Conservation (phyloP, 2,113 vertebrate species). For the Callospermophilus lateralis region DNA sequence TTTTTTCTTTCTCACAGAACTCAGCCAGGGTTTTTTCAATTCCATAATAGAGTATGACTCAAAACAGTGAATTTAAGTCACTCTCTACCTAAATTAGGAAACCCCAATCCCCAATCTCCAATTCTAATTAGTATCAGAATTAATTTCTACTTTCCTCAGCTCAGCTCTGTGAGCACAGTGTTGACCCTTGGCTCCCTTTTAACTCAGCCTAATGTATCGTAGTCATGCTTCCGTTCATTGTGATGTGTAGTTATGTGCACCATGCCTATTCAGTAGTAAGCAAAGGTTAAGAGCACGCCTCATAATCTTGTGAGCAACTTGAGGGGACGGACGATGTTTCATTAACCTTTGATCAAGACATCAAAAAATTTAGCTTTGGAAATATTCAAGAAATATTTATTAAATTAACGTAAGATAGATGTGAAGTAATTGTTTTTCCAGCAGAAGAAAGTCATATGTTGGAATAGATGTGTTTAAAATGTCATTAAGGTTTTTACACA, state of each 20-base stretch:
- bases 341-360: not conserved
- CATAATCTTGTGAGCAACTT: not conserved
- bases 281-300: not conserved
- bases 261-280: not conserved
- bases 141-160: constrained; percentile 9
- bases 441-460: not conserved
- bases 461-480: constrained; percentile 21
- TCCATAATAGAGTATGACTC: not conserved
- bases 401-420: not conserved
- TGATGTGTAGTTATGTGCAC: not conserved
- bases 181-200: not conserved
- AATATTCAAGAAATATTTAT: constrained; percentile 26
- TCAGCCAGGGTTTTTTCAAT: not conserved
- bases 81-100: not conserved
- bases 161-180: not conserved
- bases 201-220: not conserved
- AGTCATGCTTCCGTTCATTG: not conserved
- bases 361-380: not conserved
- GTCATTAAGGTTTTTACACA: constrained; percentile 23
- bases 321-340: not conserved
- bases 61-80: not conserved
- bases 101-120: not conserved
- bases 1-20: constrained; percentile 14
- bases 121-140: constrained; percentile 31
- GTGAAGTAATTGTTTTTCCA: constrained; percentile 2